phyloP scores from a whole-genome alignment of 2,888 invertebrate species.

The Plebejus argus region DNA sequence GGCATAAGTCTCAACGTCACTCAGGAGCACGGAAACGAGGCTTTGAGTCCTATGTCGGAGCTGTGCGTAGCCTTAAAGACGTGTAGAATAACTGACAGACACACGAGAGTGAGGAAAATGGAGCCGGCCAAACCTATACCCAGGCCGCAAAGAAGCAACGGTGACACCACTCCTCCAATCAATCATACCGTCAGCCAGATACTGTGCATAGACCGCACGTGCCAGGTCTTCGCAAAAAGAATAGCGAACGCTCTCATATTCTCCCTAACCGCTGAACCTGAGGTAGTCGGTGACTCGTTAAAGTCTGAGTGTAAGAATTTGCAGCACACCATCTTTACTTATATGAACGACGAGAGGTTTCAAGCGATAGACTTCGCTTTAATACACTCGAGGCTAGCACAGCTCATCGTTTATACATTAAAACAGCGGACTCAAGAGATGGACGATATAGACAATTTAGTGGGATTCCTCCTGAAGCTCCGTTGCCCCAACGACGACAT shows the following conservation, averaged over 20 bases:
- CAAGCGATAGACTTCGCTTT: constrained; percentile 82
- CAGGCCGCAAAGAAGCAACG: constrained; percentile 59
- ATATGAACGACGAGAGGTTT: constrained; percentile 85
- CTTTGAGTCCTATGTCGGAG: constrained; percentile 80
- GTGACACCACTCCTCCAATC: constrained; percentile 51
- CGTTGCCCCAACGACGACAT: constrained; percentile 75
- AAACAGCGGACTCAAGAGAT: constrained; percentile 67
- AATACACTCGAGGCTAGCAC: constrained; percentile 84
- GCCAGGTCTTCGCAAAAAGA: constrained; percentile 85
- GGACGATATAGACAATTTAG: constrained; percentile 65
- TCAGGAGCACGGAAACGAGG: constrained; percentile 51
- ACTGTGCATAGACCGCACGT: constrained; percentile 70
- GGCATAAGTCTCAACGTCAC: constrained; percentile 58
- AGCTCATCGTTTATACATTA: constrained; percentile 82
- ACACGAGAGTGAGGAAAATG: constrained; percentile 60
- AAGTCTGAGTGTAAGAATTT: constrained; percentile 85
- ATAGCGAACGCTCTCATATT: constrained; percentile 83
- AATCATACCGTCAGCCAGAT: constrained; percentile 70
- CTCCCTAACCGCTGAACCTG: constrained; percentile 77
- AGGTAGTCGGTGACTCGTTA: constrained; percentile 80
- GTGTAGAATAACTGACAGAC: constrained; percentile 72
- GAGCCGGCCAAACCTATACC: constrained; percentile 63
- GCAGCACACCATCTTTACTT: constrained; percentile 84
- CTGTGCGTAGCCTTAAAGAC: constrained; percentile 81
- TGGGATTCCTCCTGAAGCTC: constrained; percentile 65